Evolutionary conservation across 2,888 invertebrate species (phyloP), one percentile per base, ranked within the genome.

Genomic region (Plusia festucae): DNA sequence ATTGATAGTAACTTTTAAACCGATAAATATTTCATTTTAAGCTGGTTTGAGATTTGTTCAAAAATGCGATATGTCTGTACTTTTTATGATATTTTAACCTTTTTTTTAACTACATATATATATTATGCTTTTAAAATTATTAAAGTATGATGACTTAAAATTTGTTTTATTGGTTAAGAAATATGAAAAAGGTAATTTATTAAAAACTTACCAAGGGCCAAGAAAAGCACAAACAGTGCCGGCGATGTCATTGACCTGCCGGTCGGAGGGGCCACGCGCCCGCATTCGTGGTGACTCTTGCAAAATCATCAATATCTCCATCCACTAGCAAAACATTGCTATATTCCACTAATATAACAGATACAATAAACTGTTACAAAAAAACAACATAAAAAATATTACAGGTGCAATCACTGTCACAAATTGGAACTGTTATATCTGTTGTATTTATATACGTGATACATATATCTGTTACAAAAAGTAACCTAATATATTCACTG

Each of bases 231-330:
- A 59, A 87, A 64, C 55, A 90, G 85, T 85, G 90, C 90, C 88
- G 91, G 90, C 91, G 93, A 88, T 91, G 90, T 92, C 94, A 94
- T 94, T 92, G 93, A 93, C 93, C 91, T 91, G 91, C 89, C 92
- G 92, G 91, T 91, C 91, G 78, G 76, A 70, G 66, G 86, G 90
- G 90, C 91, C 90, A 85, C 74, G 76, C 85, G 89, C 88, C 92
- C 86, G 87, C 94, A 92, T 92, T 84, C 91, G 92, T 87, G 84
- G 66, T 76, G 83, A 88, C 82, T 79, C 78, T 81, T 82, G 74
- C 78, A 85, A 81, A 86, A 90, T 86, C 92, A 92, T 91, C 87
- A 90, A 91, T 86, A 72, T 70, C 79, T 70, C 73, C 80, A 81
- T 20, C 46, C 83, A 71, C 82, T 87, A 86, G 70, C 73, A 68